A percentile compares a stretch with the other conserved stretches of the same genome.
phyloP scores from a whole-genome alignment of 2,797 vertebrate species.

The Spheniscus humboldti region DNA sequence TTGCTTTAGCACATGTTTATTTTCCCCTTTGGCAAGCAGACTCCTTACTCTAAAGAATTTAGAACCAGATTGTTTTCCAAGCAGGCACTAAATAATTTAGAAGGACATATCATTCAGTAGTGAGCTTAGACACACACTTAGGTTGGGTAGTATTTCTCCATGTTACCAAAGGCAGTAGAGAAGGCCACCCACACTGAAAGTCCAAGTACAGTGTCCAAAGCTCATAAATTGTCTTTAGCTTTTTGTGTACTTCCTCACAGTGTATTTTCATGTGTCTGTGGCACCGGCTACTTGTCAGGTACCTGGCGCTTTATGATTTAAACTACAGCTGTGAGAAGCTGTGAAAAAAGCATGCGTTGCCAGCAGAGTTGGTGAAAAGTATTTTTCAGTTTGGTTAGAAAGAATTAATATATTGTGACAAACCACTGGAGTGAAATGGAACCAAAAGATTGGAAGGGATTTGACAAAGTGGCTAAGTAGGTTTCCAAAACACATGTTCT shows the following conservation, averaged over 20 bases:
- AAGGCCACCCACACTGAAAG: neutral
- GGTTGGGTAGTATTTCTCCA: fast-evolving
- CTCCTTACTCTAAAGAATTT: neutral
- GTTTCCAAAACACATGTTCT: neutral
- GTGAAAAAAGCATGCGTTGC: neutral
- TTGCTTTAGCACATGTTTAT: neutral
- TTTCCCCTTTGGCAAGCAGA: neutral
- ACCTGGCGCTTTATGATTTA: neutral
- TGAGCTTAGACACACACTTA: neutral
- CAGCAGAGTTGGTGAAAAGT: neutral
- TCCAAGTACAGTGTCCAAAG: neutral
- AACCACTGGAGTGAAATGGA: neutral
- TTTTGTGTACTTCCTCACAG: neutral
- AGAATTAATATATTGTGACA: neutral
- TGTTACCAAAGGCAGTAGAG: neutral
- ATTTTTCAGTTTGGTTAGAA: neutral
- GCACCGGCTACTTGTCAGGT: neutral
- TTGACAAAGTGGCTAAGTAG: neutral
- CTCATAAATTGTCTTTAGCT: neutral
- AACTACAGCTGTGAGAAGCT: neutral
- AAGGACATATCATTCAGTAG: neutral
- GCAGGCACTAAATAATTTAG: neutral
- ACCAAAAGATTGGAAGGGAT: neutral
- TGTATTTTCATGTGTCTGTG: neutral
- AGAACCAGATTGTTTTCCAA: neutral